Base-by-base conservation (phyloP, 2,797 vertebrate species). In the Ptychadena robeensis region DNA sequence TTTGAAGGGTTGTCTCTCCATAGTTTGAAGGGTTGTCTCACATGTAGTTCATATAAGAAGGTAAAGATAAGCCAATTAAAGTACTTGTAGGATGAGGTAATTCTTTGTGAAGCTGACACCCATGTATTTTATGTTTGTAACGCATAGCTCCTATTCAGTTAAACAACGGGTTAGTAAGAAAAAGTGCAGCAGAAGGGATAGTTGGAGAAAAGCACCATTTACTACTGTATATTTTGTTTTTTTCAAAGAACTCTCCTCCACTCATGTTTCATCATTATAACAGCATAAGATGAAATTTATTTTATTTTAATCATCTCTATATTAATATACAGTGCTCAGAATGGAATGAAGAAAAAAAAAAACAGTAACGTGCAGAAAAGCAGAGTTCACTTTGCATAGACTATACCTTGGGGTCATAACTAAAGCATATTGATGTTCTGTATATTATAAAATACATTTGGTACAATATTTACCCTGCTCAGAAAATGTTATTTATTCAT, bases 401-500 rank as follows among this genome's bases (percentile, higher is more conserved):
- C 86, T 86, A 64, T 88, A 88, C 86, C 86, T 92, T 89, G 34
- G 83, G 87, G 88, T 90, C 83, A 89, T 86, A 88, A 89, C 90
- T 91, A 91, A 90, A 86, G 79, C 25, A 83, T 83, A 79, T 87
- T 79, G 0, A 53, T 78, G 61, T 73, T 73, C 61, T 86, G 31
- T 69, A 80, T 74, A 86, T 90, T 79, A 82, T 85, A 79, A 87
- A 85, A 81, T 44, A 85, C 89, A 86, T 87, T 90, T 88, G 91
- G 88, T 91, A 92, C 91, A 78, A 91, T 91, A 92, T 91, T 90
- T 77, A 81, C 27, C 85, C 34, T 85, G 86, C 92, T 90, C 90
- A 89, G 90, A 88, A 87, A 78, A 90, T 91, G 88, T 91, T 90
- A 91, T 65, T 91, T 92, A 91, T 91, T 92, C 86, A 90, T 87